phyloP scores from a whole-genome alignment of 1,140 invertebrate genomes.

The Metopolophium dirhodum region DNA sequence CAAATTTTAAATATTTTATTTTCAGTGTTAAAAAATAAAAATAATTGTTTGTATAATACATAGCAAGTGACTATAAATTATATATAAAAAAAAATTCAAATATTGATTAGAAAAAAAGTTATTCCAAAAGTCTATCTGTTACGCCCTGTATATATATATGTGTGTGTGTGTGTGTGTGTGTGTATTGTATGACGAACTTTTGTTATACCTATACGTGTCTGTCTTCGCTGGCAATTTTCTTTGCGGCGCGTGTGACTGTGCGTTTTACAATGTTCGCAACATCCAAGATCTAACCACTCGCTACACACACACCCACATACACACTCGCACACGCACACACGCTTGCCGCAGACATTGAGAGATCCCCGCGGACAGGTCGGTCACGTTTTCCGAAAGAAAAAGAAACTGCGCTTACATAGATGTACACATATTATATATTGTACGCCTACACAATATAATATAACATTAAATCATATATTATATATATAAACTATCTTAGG shows the following conservation, averaged over 20 bases:
- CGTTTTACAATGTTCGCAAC: neutral
- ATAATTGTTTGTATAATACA: no score
- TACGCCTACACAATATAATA: no score
- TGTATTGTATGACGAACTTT: neutral
- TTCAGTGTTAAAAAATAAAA: no score
- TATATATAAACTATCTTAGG: no score
- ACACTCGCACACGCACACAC: neutral
- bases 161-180: neutral
- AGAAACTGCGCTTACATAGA: neutral
- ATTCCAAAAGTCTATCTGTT: no score
- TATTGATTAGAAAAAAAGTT: no score
- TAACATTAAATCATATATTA: no score
- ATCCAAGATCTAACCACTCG: neutral
- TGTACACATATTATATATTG: no score
- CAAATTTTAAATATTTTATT: no score
- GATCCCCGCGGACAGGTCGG: neutral
- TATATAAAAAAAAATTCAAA: no score
- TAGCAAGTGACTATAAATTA: no score
- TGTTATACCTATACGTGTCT: neutral
- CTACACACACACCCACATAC: neutral
- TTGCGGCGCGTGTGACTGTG: neutral
- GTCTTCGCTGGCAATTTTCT: neutral
- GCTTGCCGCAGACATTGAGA: neutral
- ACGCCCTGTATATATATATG: no score
- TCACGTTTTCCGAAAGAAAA: neutral